Conservation (phyloP, 1,140 invertebrate genomes). For the Geopemphigus sp. region DNA sequence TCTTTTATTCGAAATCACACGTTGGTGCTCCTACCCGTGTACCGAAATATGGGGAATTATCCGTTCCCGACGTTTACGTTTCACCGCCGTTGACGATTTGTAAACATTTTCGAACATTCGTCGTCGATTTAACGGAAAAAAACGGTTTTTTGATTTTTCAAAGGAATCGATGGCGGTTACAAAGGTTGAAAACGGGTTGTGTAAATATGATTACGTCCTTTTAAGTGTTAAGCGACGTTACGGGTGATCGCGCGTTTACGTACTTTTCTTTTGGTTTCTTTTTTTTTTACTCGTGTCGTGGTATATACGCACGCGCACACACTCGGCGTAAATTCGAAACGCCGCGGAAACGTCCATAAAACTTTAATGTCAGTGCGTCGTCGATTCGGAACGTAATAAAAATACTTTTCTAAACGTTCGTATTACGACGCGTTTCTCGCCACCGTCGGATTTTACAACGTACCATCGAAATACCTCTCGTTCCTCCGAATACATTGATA, state of each 20-base stretch:
- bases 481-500: background rate
- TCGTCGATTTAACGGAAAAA: no score
- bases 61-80: no score
- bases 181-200: background rate
- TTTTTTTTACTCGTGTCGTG: no score
- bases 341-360: background rate
- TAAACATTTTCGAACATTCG: no score
- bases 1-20: no score
- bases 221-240: background rate
- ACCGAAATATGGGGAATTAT: no score
- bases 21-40: no score
- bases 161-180: background rate
- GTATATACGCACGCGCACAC: background rate
- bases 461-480: background rate
- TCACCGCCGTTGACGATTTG: no score
- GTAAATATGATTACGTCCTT: conserved; percentile 3
- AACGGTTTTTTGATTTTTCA: no score
- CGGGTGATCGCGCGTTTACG: background rate
- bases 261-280: background rate
- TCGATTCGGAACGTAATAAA: conserved; percentile 9
- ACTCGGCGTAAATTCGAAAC: background rate
- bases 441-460: background rate
- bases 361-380: background rate
- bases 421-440: background rate
- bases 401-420: background rate